Evolutionary conservation across 2,797 vertebrate genomes (phyloP).

Genomic region (Zenarchopterus dispar): DNA sequence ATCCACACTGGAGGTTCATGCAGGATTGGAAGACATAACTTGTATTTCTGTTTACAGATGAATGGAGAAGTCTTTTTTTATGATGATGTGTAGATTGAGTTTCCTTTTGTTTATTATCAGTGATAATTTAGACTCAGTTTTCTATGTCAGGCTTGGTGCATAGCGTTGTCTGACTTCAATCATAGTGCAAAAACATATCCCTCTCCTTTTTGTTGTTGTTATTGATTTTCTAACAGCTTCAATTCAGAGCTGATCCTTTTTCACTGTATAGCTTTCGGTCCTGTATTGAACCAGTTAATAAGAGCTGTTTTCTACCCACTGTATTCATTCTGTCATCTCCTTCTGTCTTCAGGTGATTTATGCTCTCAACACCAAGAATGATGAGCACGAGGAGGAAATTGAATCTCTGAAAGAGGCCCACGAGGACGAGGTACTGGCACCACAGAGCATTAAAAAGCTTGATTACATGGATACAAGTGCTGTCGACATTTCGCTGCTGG

Average conservation of each 20-base stretch:
- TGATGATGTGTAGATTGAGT: no score
- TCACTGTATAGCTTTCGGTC: constrained; percentile 24
- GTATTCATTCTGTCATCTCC: constrained; percentile 24
- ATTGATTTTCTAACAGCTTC: constrained; percentile 27
- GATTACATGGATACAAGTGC: no score
- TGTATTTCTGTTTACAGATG: no score
- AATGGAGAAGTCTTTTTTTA: no score
- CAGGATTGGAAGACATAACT: no score
- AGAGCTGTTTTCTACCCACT: not conserved
- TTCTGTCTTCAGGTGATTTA: constrained; percentile 92
- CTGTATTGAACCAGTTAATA: constrained; percentile 28
- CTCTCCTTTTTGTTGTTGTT: constrained; percentile 8
- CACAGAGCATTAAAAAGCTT: not conserved
- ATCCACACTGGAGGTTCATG: not conserved
- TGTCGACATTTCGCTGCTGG: no score
- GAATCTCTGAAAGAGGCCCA: constrained; percentile 95
- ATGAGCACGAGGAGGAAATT: constrained; percentile 95
- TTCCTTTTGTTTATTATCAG: no score
- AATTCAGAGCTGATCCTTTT: constrained; percentile 8
- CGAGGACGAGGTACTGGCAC: constrained; percentile 89
- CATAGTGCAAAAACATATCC: not conserved
- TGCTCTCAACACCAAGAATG: constrained; percentile 98
- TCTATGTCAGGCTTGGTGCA: no score
- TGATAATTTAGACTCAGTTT: no score
- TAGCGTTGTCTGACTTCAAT: constrained; percentile 14